Conservation (phyloP, 2,888 invertebrate species). For the Andrena dorsata region DNA sequence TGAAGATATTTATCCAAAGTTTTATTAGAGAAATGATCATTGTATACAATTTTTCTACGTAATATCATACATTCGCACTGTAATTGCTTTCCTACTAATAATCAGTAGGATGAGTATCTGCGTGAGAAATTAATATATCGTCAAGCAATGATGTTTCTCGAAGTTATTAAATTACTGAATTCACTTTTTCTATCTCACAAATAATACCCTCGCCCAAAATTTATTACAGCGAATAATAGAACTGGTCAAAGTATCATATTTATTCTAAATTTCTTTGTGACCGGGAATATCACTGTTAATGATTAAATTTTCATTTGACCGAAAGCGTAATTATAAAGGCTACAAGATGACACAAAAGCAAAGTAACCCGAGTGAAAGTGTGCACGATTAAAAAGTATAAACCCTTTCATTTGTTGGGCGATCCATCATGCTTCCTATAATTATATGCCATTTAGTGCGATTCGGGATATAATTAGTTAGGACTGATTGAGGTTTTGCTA, state of each 20-base stretch:
- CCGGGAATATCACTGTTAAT: no score
- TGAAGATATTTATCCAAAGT: not conserved
- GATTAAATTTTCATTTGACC: not conserved
- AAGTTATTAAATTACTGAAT: no score
- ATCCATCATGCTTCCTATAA: no score
- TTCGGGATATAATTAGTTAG: no score
- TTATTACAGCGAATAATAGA: no score
- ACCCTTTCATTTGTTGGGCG: no score
- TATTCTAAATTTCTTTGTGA: no score
- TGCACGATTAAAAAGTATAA: conserved; percentile 1
- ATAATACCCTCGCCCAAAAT: not conserved
- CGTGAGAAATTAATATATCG: not conserved
- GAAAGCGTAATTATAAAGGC: not conserved
- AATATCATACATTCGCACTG: not conserved
- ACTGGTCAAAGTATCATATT: no score
- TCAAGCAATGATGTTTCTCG: no score
- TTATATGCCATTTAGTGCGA: no score
- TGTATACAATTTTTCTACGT: not conserved
- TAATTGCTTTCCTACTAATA: not conserved
- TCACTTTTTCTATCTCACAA: no score
- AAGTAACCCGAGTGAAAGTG: not conserved
- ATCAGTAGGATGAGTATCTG: not conserved
- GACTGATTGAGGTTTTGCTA: not conserved
- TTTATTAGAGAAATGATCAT: conserved; percentile 6
- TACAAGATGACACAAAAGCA: not conserved